phyloP scores from a whole-genome alignment of 2,888 invertebrate species.

The Lasioglossum marginatum region DNA sequence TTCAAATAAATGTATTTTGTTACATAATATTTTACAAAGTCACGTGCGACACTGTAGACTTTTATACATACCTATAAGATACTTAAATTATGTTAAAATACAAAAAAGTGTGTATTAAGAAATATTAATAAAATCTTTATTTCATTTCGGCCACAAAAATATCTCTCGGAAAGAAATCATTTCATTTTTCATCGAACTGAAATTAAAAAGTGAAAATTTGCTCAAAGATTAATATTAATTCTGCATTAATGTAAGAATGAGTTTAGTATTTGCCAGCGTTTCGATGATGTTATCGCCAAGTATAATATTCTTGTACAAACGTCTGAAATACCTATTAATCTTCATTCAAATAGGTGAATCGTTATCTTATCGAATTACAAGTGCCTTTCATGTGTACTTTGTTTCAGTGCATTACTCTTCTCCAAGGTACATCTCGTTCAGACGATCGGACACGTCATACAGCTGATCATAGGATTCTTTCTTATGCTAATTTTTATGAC shows the following conservation, averaged over 20 bases:
- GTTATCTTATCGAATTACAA: background rate
- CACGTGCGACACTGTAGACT: too few species aligned
- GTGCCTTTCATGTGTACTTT: conserved; percentile 12
- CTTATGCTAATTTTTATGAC: conserved; percentile 89
- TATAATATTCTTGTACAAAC: background rate
- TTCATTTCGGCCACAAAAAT: background rate
- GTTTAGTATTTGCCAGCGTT: background rate
- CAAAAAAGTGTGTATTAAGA: too few species aligned
- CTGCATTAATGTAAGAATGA: background rate
- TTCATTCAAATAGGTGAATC: background rate
- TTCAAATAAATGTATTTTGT: background rate
- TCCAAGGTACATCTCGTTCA: conserved; percentile 78
- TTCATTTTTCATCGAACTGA: background rate
- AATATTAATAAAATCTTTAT: background rate
- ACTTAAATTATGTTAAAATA: too few species aligned
- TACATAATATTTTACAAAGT: background rate
- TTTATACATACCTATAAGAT: too few species aligned
- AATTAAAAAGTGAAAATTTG: background rate
- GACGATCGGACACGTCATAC: conserved; percentile 77
- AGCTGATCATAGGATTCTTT: conserved; percentile 86
- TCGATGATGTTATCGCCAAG: background rate
- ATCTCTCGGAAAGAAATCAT: background rate
- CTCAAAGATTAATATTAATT: background rate
- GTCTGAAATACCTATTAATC: background rate
- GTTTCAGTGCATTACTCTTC: conserved; percentile 77